Conservation (phyloP, 2,113 vertebrate species). For the Gobiocypris rarus region DNA sequence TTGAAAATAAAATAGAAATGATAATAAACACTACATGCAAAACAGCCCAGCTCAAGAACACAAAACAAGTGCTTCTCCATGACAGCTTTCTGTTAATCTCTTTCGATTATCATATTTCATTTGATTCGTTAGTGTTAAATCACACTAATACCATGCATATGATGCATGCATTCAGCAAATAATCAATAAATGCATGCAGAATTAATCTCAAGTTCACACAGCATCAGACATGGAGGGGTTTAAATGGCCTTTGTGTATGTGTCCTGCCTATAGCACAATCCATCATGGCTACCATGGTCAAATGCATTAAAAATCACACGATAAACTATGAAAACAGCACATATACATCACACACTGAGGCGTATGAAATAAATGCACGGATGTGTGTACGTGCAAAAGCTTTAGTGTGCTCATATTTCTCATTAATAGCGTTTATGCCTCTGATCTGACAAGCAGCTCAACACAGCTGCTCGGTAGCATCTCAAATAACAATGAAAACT, state of each 20-base stretch:
- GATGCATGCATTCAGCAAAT: not conserved
- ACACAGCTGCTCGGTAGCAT: conserved; percentile 10
- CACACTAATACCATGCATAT: not conserved
- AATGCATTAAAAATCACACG: not conserved
- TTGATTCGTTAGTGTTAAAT: not conserved
- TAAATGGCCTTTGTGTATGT: conserved; percentile 53
- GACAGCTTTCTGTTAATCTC: too few species aligned
- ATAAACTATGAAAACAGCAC: not conserved
- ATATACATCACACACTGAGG: not conserved
- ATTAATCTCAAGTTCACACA: conserved; percentile 27
- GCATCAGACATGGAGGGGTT: not conserved
- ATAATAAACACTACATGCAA: too few species aligned
- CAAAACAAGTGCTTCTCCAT: too few species aligned
- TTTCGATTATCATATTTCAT: not conserved
- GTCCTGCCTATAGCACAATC: not conserved
- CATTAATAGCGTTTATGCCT: not conserved
- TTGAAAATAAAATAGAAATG: too few species aligned
- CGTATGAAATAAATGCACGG: not conserved
- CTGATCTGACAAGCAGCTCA: conserved; percentile 22
- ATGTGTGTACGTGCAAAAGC: not conserved
- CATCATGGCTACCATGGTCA: not conserved
- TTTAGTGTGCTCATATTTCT: not conserved
- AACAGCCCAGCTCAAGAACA: too few species aligned
- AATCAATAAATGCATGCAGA: not conserved
- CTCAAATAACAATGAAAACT: conserved; percentile 16